phyloP scores from a whole-genome alignment of 2,113 vertebrate species.

The Stigmatopora argus region DNA sequence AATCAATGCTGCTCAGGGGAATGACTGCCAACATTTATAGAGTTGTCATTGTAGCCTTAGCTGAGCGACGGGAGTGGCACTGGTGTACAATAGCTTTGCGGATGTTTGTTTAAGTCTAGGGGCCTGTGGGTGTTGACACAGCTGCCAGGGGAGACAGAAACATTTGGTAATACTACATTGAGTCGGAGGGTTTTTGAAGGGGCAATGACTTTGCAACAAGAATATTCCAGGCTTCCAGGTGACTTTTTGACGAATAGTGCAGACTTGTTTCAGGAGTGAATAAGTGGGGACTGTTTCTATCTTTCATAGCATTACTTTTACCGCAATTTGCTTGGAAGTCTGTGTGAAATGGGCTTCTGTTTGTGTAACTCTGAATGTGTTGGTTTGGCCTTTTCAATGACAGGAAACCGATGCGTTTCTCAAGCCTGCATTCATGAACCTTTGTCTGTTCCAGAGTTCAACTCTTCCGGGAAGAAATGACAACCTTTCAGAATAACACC shows the following conservation, averaged over 20 bases:
- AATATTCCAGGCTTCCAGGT: constrained; percentile 31
- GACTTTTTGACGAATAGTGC: constrained; percentile 27
- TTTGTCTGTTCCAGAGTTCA: constrained; percentile 45
- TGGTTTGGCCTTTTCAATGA: constrained; percentile 34
- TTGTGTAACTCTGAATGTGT: constrained; percentile 3
- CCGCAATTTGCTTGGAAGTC: neutral
- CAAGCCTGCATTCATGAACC: constrained; percentile 50
- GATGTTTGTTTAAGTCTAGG: constrained; percentile 66
- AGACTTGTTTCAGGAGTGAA: constrained; percentile 13
- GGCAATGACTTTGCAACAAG: constrained; percentile 30
- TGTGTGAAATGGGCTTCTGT: constrained; percentile 12
- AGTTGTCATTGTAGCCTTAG: constrained; percentile 55
- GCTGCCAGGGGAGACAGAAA: constrained; percentile 57
- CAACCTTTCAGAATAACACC: constrained; percentile 6
- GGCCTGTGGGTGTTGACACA: constrained; percentile 70
- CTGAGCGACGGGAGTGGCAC: constrained; percentile 39
- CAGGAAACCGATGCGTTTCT: constrained; percentile 48
- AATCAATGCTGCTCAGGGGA: constrained; percentile 64
- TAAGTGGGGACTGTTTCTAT: constrained; percentile 32
- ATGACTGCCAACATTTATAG: constrained; percentile 57
- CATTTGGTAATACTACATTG: constrained; percentile 47
- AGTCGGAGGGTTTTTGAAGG: constrained; percentile 37
- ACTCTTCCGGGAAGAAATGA: constrained; percentile 33
- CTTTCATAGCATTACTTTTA: constrained; percentile 41
- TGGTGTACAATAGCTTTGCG: constrained; percentile 47